Evolutionary conservation across 2,113 vertebrate species (phyloP).

Genomic region (Uria aalge): DNA sequence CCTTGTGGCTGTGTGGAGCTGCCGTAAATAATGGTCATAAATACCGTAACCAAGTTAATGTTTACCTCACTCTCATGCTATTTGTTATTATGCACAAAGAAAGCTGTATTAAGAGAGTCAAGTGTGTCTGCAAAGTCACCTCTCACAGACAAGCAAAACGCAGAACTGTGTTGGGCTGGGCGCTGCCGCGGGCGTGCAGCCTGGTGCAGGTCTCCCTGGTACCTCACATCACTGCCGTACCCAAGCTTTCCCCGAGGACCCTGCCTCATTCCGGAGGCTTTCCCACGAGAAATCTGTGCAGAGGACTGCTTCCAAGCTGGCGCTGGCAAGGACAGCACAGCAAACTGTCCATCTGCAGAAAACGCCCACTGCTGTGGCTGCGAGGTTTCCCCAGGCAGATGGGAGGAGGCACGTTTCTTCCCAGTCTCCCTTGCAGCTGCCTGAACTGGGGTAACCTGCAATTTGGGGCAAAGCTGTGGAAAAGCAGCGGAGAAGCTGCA

Average conservation of each 20-base stretch:
- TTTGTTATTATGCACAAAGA: neutral
- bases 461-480: neutral
- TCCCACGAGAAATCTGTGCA: neutral
- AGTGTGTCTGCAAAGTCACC: neutral
- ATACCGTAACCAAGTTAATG: neutral
- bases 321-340: neutral
- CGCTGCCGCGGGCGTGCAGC: fast-evolving
- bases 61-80: neutral
- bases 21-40: neutral
- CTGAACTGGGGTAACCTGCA: neutral
- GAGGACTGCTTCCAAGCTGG: neutral
- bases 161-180: neutral
- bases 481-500: neutral
- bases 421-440: neutral
- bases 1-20: neutral
- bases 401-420: neutral
- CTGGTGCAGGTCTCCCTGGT: neutral
- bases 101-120: neutral
- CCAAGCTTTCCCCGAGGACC: neutral
- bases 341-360: neutral
- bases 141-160: neutral
- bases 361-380: neutral
- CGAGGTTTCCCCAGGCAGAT: neutral
- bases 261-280: neutral
- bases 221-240: neutral